phyloP scores from a whole-genome alignment of 2,113 vertebrate species.

The Microtus ochrogaster region DNA sequence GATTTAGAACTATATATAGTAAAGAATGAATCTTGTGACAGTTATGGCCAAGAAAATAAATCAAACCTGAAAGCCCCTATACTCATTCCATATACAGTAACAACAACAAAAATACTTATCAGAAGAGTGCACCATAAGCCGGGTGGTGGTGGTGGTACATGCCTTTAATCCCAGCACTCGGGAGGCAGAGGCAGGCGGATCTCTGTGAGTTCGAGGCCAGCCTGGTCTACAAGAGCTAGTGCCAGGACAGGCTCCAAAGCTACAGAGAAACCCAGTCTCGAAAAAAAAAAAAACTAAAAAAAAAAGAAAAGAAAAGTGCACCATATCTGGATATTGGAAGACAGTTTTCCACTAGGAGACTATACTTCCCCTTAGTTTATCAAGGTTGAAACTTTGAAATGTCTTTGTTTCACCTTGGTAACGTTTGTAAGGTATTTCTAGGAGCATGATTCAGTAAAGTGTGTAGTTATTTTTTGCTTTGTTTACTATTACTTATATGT shows the following conservation, averaged over 20 bases:
- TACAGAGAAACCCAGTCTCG: too few species aligned
- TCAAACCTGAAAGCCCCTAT: background rate
- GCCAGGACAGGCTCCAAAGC: too few species aligned
- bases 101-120: background rate
- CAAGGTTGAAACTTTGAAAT: background rate
- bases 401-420: background rate
- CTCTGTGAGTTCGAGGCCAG: too few species aligned
- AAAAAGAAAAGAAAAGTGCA: too few species aligned
- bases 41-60: background rate
- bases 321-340: background rate
- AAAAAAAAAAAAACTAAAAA: too few species aligned
- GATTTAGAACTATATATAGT: background rate
- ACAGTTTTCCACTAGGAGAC: background rate
- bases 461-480: background rate
- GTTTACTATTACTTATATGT: too few species aligned
- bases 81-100: background rate
- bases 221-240: too few species aligned
- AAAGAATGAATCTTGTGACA: background rate
- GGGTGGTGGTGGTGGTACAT: too few species aligned
- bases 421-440: background rate
- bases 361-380: background rate
- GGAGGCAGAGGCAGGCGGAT: too few species aligned
- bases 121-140: background rate
- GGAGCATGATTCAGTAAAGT: background rate
- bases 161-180: too few species aligned